phyloP scores from a whole-genome alignment of 2,797 vertebrate genomes.

The Eremophila alpestris region DNA sequence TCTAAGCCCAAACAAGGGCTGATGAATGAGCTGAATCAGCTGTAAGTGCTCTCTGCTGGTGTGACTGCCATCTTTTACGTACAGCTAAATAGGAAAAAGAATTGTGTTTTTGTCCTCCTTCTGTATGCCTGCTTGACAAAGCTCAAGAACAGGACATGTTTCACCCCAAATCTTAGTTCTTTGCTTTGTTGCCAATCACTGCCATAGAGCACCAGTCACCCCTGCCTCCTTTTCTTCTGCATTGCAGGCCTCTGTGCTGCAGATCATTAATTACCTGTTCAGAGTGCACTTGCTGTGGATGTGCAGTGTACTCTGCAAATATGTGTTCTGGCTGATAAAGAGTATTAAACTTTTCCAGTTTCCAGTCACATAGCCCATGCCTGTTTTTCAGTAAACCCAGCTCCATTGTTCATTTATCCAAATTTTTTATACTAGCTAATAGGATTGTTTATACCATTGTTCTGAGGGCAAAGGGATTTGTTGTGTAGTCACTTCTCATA shows the following conservation, averaged over 20 bases:
- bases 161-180: background rate
- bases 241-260: background rate
- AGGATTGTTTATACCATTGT: background rate
- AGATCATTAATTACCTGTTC: background rate
- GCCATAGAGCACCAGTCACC: background rate
- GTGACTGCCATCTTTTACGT: background rate
- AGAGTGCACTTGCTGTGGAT: background rate
- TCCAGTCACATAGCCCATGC: background rate
- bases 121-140: background rate
- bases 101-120: background rate
- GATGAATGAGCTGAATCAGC: conserved; percentile 33
- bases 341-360: background rate
- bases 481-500: background rate
- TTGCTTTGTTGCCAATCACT: background rate
- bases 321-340: background rate
- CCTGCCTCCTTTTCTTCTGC: background rate
- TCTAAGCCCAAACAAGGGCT: background rate
- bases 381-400: background rate
- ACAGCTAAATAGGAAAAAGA: background rate
- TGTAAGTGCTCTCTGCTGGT: background rate
- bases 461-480: background rate
- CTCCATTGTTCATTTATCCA: background rate
- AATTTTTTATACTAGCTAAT: background rate
- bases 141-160: background rate
- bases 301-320: background rate